phyloP scores from a whole-genome alignment of 1,140 invertebrate species.

The Scaptomyza hsui region DNA sequence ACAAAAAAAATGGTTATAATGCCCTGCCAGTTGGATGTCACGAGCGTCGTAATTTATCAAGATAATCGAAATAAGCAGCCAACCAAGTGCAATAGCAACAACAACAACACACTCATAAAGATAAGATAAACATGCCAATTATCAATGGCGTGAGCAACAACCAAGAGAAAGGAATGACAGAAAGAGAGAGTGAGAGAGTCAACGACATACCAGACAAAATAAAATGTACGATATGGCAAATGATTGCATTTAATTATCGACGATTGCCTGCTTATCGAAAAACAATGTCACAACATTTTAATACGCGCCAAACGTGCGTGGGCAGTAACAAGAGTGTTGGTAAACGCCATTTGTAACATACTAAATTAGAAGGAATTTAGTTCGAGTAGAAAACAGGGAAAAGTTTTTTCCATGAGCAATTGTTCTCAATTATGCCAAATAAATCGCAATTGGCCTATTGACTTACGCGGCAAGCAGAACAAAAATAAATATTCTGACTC shows the following conservation, averaged over 20 bases:
- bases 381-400: too few species aligned
- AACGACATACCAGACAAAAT: constrained; percentile 12
- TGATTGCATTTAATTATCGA: constrained; percentile 73
- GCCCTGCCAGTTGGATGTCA: constrained; percentile 50
- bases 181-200: neutral
- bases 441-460: constrained; percentile 45
- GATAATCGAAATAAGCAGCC: constrained; percentile 65
- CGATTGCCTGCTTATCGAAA: constrained; percentile 41
- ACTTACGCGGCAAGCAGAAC: constrained; percentile 2
- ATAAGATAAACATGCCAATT: constrained; percentile 74
- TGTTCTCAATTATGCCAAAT: constrained; percentile 46
- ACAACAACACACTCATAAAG: constrained; percentile 60
- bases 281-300: constrained; percentile 35
- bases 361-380: too few species aligned
- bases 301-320: neutral
- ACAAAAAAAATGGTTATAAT: constrained; percentile 38
- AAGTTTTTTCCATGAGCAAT: neutral
- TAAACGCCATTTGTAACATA: neutral
- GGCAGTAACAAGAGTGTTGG: neutral
- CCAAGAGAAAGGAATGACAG: neutral
- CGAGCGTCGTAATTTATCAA: constrained; percentile 77
- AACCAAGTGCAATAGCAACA: constrained; percentile 41
- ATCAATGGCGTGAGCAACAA: constrained; percentile 57
- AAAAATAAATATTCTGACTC: neutral
- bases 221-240: constrained; percentile 41